A percentile compares a stretch with the other conserved stretches of the same genome.
Conservation (phyloP, 2,113 vertebrate genomes). For the Rhizomys pruinosus region DNA sequence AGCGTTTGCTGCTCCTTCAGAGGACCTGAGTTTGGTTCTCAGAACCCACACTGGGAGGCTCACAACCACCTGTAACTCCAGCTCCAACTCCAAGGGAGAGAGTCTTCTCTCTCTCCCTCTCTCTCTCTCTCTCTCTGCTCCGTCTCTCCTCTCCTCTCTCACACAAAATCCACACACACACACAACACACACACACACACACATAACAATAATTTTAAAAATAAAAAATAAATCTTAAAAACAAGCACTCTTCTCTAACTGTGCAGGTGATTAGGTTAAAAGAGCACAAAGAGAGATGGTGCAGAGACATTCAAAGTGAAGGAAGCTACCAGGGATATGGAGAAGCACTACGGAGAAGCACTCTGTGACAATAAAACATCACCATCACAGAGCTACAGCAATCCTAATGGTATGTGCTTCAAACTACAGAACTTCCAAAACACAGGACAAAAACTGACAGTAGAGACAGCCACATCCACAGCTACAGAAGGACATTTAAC, state of each 20-base stretch:
- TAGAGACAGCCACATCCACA: background rate
- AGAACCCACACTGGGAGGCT: background rate
- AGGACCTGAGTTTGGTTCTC: background rate
- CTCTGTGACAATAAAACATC: background rate
- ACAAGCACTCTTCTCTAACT: background rate
- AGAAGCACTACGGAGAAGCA: background rate
- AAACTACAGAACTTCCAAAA: background rate
- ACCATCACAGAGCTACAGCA: background rate
- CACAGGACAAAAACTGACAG: background rate
- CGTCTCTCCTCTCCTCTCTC: no score
- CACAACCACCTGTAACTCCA: background rate
- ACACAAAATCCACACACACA: no score
- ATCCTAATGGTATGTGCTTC: background rate
- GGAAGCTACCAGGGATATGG: background rate
- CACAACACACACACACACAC: no score
- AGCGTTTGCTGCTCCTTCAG: background rate
- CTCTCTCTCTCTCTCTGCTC: no score
- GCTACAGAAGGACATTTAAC: background rate
- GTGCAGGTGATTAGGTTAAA: background rate
- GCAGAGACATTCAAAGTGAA: background rate
- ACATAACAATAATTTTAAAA: background rate
- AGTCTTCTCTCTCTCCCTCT: no score
- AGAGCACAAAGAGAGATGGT: background rate
- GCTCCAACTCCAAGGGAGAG: background rate
- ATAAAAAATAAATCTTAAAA: background rate